phyloP scores from a whole-genome alignment of 2,888 invertebrate genomes.

The Sarcophaga subvicina region DNA sequence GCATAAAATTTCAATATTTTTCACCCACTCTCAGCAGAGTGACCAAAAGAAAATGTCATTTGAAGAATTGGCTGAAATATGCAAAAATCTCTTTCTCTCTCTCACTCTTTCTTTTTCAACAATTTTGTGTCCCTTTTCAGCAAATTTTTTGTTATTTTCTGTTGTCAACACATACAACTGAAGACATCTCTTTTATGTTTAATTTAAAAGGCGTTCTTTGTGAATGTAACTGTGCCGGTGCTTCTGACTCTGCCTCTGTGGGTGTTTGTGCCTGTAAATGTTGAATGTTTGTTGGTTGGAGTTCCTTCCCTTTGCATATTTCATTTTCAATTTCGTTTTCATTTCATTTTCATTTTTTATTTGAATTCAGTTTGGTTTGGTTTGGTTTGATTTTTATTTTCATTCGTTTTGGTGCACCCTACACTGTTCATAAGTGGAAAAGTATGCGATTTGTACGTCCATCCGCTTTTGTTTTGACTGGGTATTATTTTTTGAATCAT shows the following conservation, averaged over 20 bases:
- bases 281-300: constrained; percentile 18
- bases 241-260: background rate
- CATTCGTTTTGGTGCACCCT: no score
- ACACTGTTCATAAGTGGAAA: no score
- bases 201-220: constrained; percentile 33
- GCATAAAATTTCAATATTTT: constrained; percentile 24
- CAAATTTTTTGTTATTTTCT: background rate
- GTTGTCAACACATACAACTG: constrained; percentile 26
- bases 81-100: background rate
- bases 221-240: background rate
- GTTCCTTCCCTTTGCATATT: constrained; percentile 37
- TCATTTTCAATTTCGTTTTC: constrained; percentile 13
- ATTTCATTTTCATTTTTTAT: background rate
- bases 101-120: background rate
- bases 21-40: background rate
- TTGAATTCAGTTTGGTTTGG: constrained; percentile 27
- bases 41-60: constrained; percentile 14
- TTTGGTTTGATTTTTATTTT: constrained; percentile 17
- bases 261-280: background rate
- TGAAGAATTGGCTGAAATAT: constrained; percentile 26
- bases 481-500: no score
- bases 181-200: constrained; percentile 15
- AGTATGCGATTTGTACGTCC: no score
- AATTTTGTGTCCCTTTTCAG: background rate
- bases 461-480: no score